Evolutionary conservation across 2,113 vertebrate species (phyloP).

Genomic region (Oncorhynchus gorbuscha): DNA sequence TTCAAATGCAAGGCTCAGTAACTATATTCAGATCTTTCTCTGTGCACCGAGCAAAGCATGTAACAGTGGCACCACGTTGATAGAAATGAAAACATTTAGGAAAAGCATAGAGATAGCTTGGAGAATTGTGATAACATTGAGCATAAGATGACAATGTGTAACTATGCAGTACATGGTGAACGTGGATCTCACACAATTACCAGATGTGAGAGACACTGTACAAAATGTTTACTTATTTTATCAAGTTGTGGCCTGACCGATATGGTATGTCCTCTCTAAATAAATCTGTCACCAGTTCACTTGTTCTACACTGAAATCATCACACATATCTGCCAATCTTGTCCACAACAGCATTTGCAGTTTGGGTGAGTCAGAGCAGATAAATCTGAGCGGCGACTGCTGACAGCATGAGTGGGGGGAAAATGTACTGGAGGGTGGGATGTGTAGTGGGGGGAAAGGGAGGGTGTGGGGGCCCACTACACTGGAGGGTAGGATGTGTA

Average conservation of each 20-base stretch:
- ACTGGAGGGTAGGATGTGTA: too few species aligned
- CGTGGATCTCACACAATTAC: too few species aligned
- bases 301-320: constrained; percentile 62
- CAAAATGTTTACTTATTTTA: background rate
- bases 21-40: constrained; percentile 48
- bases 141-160: too few species aligned
- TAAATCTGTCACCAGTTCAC: constrained; percentile 35
- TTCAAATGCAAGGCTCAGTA: constrained; percentile 48
- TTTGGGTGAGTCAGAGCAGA: constrained; percentile 66
- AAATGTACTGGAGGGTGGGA: too few species aligned
- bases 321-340: constrained; percentile 64
- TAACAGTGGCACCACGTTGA: constrained; percentile 36
- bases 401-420: constrained; percentile 38
- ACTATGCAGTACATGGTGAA: too few species aligned
- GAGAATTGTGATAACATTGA: too few species aligned
- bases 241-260: background rate
- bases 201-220: background rate
- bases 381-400: constrained; percentile 60
- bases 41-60: constrained; percentile 64
- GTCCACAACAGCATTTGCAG: constrained; percentile 53
- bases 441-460: too few species aligned
- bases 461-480: too few species aligned
- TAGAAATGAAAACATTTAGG: background rate
- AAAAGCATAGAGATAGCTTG: too few species aligned
- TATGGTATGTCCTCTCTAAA: constrained; percentile 14